Evolutionary conservation across 2,113 vertebrate genomes (phyloP).

Genomic region (Agapornis roseicollis): DNA sequence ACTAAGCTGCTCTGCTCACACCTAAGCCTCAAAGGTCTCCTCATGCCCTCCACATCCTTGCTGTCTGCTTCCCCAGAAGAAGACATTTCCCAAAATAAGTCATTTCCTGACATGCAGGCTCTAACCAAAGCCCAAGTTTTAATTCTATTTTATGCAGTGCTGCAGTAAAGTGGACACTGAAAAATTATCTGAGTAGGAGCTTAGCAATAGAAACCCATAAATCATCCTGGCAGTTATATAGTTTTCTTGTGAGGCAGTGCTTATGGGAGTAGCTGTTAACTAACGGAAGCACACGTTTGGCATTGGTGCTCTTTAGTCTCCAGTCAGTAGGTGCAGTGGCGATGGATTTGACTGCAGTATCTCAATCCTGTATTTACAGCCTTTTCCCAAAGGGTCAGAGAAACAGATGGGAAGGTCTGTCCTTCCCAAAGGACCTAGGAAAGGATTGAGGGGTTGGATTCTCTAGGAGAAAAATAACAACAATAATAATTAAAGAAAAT

Average conservation of each 20-base stretch:
- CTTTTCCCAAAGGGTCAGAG: neutral
- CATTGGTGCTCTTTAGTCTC: neutral
- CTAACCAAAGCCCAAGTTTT: slow-evolving; percentile 29
- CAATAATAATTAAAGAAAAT: neutral
- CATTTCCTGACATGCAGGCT: neutral
- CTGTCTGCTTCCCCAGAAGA: neutral
- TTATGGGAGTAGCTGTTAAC: slow-evolving; percentile 42
- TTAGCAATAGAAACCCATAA: slow-evolving; percentile 67
- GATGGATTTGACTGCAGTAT: neutral
- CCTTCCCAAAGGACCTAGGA: neutral
- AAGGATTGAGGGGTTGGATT: neutral
- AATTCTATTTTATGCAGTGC: slow-evolving; percentile 28
- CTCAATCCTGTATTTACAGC: neutral
- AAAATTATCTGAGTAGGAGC: slow-evolving; percentile 63
- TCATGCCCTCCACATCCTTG: neutral
- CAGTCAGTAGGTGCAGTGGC: neutral
- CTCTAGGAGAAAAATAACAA: neutral
- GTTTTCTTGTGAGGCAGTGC: slow-evolving; percentile 60
- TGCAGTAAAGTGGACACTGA: slow-evolving; percentile 64
- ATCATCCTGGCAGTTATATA: slow-evolving; percentile 75
- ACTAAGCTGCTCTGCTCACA: neutral
- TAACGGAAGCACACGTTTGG: neutral
- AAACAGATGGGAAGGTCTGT: neutral
- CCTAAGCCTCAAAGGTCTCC: neutral
- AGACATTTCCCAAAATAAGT: neutral